Evolutionary conservation across 2,888 invertebrate genomes (phyloP).

Genomic region (Napeogenes sylphis): DNA sequence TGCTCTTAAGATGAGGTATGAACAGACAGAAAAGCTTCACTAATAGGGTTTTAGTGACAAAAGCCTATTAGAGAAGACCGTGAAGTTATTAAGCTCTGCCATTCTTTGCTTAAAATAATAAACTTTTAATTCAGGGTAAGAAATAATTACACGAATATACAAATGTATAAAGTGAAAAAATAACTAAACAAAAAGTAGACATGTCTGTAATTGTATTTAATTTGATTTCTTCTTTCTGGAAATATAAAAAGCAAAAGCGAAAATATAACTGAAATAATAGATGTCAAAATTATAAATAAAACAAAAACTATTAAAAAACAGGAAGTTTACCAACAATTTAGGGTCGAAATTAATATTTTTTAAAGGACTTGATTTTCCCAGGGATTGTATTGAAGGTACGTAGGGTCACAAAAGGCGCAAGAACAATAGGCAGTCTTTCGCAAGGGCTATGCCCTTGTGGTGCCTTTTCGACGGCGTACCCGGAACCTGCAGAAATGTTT

Average conservation of each 20-base stretch:
- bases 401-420: constrained; percentile 14
- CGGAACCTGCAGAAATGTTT: constrained; percentile 7
- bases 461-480: constrained; percentile 10
- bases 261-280: too few species aligned
- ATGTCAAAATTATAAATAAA: neutral
- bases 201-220: too few species aligned
- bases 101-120: neutral
- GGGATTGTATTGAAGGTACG: constrained; percentile 7
- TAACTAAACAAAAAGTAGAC: neutral
- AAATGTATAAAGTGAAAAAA: too few species aligned
- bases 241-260: too few species aligned
- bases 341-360: constrained; percentile 7
- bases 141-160: neutral
- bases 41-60: constrained; percentile 15
- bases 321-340: constrained; percentile 1
- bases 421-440: constrained; percentile 12
- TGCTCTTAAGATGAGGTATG: neutral
- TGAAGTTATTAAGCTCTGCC: constrained; percentile 13
- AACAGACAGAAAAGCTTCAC: constrained; percentile 10
- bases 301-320: neutral
- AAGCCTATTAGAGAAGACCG: constrained; percentile 18
- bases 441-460: constrained; percentile 18
- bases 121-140: neutral
- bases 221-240: too few species aligned
- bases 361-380: constrained; percentile 1